Evolutionary conservation across 2,113 vertebrate species (phyloP), one percentile per base, ranked within the genome.

Genomic region (Cyphomyrus discorhynchus): DNA sequence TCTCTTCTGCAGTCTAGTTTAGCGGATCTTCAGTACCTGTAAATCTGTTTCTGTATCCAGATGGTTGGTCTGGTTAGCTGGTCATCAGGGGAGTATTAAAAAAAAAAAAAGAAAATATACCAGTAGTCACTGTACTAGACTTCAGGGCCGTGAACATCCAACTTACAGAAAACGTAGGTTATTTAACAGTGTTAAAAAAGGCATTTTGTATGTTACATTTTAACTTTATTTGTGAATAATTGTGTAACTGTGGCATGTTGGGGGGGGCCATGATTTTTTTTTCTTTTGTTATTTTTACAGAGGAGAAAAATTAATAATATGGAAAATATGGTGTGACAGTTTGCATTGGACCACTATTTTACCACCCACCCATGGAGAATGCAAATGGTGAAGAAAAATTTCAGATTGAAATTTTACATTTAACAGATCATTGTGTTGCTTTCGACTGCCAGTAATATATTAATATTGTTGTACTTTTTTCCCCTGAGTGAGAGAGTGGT

Each of bases 171-270:
- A 96, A 96, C 95, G 95, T 96, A 96, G 95, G 97, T 97, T 96
- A 95, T 97, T 97, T 97, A 97, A 97, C 97, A 99, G 98, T 99
- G 98, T 99, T 99, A 98, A 96, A 96, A 66, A 58, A 97, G 94
- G 94, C 92, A 95, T 96, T 95, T 95, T 97, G 95, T 98, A 96
- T 97, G 97, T 97, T 97, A 97, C 96, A 95, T 96, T 97, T 96
- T 96, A 97, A 97, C 95, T 97, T 97, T 97, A 97, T 97, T 97
- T 97, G 97, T 98, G 96, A 98, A 97, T 93, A 92, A 90, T 92
- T 85, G 96, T 96, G 96, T 98, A 96, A 94, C 94, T 96, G 97
- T 97, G 97, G 97, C 97, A 98, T 98, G 97, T 97, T 97, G 91
- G 91, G 52, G 52, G 91, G 94, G 94, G 52, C 31, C 85, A 87